Base-by-base conservation (phyloP, 2,113 vertebrate species). In the Dryoscopus gambensis region DNA sequence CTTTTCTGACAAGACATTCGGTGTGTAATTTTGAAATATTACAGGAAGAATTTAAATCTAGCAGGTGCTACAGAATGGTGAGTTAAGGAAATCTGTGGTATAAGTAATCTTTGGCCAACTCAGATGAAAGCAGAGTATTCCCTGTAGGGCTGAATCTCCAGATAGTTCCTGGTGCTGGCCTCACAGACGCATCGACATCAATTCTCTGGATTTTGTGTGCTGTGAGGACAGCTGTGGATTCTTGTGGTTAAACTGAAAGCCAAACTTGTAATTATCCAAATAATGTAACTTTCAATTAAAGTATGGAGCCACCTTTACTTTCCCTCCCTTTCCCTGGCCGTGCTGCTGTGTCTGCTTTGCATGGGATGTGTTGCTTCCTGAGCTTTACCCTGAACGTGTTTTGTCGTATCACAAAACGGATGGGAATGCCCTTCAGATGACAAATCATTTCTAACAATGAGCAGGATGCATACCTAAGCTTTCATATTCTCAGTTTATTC, bases 371-470 rank as follows among this genome's bases (percentile, higher is more conserved):
- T 90, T 31, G 3, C 93, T 95, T 76, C 80, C 76, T 75, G 4
- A 37, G 55, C 89, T 84, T 92, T n/a, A 42, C 85, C 52, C 40
- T 23, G 55, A 91, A 37, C 13, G 44, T 96, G 87, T 93, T 96
- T 83, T 95, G 97, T 98, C 73, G 23, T 96, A 94, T 98, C 98
- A 98, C 98, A 99, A 99, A 99, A 98, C 98, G 92, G 98, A 99
- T 99, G 99, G 99, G 98, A 99, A 98, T 97, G 91, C 95, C 92
- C 94, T 97, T 98, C 33, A 84, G 93, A 63, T 90, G 89, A 69
- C 75, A 85, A 57, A 69, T 91, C 3, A 89, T 80, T 79, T 96
- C 93, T 97, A 93, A 91, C 93, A 79, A 16, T 17, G 55, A 56
- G 6, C 60, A 79, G 52, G 40, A 74, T 90, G 23, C 57, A 46